A percentile compares a stretch with the other conserved stretches of the same genome.
phyloP scores from a whole-genome alignment of 2,888 invertebrate species.

The Tetragonisca angustula region DNA sequence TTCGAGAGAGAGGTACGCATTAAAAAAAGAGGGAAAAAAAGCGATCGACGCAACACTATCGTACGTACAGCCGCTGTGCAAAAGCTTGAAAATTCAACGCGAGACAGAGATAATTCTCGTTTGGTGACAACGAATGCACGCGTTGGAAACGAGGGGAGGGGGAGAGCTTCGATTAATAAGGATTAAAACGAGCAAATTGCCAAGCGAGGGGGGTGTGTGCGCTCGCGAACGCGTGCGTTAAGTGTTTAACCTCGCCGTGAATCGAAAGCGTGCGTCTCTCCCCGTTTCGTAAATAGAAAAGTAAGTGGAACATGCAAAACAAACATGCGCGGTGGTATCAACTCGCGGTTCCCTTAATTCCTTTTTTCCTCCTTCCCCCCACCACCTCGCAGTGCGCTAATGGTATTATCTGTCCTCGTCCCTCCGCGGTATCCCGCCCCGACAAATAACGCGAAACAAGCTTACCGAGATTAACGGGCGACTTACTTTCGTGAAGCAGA shows the following conservation, averaged over 20 bases:
- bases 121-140: too few species aligned
- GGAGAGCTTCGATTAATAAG: neutral
- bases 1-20: too few species aligned
- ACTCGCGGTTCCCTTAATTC: neutral
- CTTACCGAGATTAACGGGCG: slow-evolving; percentile 5
- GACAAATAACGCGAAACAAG: neutral
- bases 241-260: slow-evolving; percentile 10
- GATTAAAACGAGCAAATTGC: slow-evolving; percentile 5
- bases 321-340: neutral
- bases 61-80: neutral
- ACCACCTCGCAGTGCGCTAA: neutral
- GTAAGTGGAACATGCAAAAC: neutral
- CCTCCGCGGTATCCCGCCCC: neutral
- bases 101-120: neutral
- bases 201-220: neutral
- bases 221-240: neutral
- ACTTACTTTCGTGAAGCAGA: neutral
- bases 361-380: neutral
- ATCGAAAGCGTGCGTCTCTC: neutral
- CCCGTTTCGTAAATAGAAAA: neutral
- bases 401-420: neutral
- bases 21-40: neutral
- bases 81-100: neutral
- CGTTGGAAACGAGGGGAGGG: neutral
- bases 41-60: neutral